Percentiles rank a stretch among this genome's conserved stretches.
These are phyloP conservation scores for Siniperca chuatsi DNA, from an alignment of 2,113 vertebrate genomes.

Conservation along the genomic window DNA sequence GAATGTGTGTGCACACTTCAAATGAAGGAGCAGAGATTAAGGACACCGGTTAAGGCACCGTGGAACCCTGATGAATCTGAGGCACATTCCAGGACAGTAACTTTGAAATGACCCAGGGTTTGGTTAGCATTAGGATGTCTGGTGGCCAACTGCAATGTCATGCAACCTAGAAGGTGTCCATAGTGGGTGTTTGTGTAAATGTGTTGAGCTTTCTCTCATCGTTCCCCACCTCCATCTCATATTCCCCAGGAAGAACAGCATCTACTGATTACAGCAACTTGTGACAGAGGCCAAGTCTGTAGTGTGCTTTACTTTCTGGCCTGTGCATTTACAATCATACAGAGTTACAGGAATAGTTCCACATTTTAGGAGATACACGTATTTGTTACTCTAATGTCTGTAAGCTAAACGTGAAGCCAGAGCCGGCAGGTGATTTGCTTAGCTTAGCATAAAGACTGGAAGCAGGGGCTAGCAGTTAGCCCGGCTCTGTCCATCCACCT, in stretches of 20 bases:
- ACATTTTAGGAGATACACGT: not conserved
- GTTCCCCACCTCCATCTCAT: conserved; percentile 42
- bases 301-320: conserved; percentile 21
- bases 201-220: conserved; percentile 18
- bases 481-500: too few species aligned
- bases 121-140: not conserved
- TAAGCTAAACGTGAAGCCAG: not conserved
- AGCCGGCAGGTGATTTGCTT: not conserved
- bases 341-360: conserved; percentile 3
- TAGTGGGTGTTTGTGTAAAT: conserved; percentile 4
- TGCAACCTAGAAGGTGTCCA: conserved; percentile 8
- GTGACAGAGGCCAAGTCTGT: conserved; percentile 3
- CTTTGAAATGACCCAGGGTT: not conserved
- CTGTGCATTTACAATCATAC: conserved; percentile 42
- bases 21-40: conserved; percentile 28
- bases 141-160: not conserved
- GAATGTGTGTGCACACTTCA: not conserved
- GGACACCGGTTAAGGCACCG: conserved; percentile 81
- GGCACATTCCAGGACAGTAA: conserved; percentile 35
- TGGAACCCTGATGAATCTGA: conserved; percentile 74
- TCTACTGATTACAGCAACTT: conserved; percentile 56
- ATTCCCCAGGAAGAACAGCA: conserved; percentile 56
- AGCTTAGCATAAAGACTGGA: not conserved
- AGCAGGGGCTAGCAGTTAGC: not conserved
- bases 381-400: not conserved